Conservation (phyloP, 1,140 invertebrate genomes). For the Marisa cornuarietis region DNA sequence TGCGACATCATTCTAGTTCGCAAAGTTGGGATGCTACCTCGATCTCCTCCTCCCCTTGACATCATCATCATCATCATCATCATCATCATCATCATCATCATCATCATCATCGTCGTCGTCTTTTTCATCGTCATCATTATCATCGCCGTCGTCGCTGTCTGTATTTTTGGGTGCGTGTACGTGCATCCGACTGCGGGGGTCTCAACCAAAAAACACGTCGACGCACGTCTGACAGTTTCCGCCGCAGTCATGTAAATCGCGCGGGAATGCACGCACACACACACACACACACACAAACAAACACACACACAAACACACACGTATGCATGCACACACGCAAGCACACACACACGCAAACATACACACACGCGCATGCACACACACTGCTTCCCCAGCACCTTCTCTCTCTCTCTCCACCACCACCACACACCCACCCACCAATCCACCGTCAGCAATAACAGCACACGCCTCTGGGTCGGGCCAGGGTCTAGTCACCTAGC, state of each 20-base stretch:
- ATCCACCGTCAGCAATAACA: neutral
- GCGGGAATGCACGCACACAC: neutral
- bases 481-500: no score
- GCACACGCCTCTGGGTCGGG: no score
- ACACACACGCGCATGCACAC: slow-evolving; percentile 8
- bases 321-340: neutral
- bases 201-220: neutral
- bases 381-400: neutral
- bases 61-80: neutral
- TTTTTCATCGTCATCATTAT: neutral
- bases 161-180: neutral
- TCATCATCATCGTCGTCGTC: neutral
- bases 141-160: neutral
- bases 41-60: no score
- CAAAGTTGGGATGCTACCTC: no score
- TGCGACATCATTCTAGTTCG: no score
- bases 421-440: neutral
- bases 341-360: neutral
- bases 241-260: neutral
- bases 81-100: no score
- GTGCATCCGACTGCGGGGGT: neutral
- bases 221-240: neutral
- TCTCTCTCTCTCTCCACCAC: neutral
- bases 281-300: no score
- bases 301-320: slow-evolving; percentile 6